Percentiles rank a stretch among this genome's conserved stretches.
Evolutionary conservation across 2,113 vertebrate genomes (phyloP).

Genomic region (Willisornis vidua): DNA sequence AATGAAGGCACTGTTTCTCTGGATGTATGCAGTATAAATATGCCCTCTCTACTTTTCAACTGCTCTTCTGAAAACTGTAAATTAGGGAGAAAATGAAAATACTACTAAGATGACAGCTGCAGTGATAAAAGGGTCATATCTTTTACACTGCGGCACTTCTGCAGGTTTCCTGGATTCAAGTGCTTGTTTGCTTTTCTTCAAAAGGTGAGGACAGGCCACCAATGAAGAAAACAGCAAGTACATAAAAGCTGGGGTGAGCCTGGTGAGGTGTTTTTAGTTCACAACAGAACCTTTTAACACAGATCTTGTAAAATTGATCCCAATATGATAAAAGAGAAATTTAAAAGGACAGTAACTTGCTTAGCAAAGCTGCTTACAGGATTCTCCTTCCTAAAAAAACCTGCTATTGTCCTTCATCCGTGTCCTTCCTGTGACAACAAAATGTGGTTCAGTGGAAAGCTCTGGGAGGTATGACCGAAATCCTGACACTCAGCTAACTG

Average conservation of each 20-base stretch:
- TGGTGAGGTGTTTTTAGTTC: not conserved
- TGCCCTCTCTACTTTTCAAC: conserved; percentile 24
- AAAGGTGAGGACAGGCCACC: not conserved
- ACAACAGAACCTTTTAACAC: not conserved
- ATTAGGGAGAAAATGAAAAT: conserved; percentile 11
- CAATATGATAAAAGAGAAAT: not conserved
- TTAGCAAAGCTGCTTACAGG: not conserved
- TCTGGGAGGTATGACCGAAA: not conserved
- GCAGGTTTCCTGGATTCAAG: not conserved
- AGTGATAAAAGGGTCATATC: not conserved
- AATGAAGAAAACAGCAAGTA: not conserved
- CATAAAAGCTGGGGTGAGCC: not conserved
- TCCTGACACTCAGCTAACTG: not conserved
- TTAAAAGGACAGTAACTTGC: not conserved
- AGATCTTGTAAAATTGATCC: not conserved
- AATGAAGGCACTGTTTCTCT: not conserved
- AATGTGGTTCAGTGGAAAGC: not conserved
- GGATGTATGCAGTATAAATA: conserved; percentile 26
- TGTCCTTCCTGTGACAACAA: not conserved
- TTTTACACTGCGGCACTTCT: not conserved
- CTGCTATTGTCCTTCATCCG: not conserved
- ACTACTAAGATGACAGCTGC: not conserved
- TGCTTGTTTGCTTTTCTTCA: not conserved
- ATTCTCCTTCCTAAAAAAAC: not conserved
- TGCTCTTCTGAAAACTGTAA: conserved; percentile 12